Conservation (phyloP, 1,140 invertebrate species). For the Pachypeltis micranthus region DNA sequence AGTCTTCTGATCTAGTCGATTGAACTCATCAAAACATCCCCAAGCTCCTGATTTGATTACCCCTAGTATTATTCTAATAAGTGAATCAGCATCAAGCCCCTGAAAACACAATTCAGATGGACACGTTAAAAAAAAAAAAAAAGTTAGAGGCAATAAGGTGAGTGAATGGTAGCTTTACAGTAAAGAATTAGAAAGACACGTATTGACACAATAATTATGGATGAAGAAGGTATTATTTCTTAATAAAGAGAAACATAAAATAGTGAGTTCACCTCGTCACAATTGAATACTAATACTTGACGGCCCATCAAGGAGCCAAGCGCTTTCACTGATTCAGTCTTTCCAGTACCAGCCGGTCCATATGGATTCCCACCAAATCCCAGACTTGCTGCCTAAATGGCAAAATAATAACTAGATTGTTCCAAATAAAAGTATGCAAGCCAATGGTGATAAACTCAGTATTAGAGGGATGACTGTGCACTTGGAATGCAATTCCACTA, state of each 20-base stretch:
- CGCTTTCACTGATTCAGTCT: slow-evolving; percentile 96
- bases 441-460: too few relatives aligned
- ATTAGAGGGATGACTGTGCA: too few relatives aligned
- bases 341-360: slow-evolving; percentile 95
- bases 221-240: too few relatives aligned
- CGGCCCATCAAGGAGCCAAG: slow-evolving; percentile 78
- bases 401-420: too few relatives aligned
- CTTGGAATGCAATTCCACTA: too few relatives aligned
- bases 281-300: slow-evolving; percentile 93
- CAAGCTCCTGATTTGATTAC: slow-evolving; percentile 90
- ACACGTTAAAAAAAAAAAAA: too few relatives aligned
- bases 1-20: slow-evolving; percentile 83
- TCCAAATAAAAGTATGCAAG: too few relatives aligned
- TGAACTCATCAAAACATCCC: slow-evolving; percentile 99
- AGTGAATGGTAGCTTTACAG: too few relatives aligned
- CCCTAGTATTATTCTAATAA: slow-evolving; percentile 85
- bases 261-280: slow-evolving; percentile 71
- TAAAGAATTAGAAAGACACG: too few relatives aligned
- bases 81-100: slow-evolving; percentile 88
- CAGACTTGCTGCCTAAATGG: slow-evolving; percentile 68
- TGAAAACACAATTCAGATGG: slow-evolving; percentile 32
- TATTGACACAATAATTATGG: too few relatives aligned
- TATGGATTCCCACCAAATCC: slow-evolving; percentile 97
- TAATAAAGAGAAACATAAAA: neutral
- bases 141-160: too few relatives aligned